phyloP scores from a whole-genome alignment of 2,113 vertebrate species.

The Anguilla rostrata region DNA sequence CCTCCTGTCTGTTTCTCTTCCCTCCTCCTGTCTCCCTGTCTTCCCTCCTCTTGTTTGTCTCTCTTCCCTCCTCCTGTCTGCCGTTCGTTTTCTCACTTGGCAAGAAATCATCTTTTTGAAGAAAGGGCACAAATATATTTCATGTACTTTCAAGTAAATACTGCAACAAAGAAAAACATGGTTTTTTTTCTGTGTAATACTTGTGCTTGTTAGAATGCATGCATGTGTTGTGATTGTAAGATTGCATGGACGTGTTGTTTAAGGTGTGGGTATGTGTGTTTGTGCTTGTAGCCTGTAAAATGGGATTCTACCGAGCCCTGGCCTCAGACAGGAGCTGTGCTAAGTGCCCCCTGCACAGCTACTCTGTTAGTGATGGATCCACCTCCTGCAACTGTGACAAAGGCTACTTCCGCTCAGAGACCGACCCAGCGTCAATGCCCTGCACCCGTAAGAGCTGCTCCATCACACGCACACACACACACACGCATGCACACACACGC shows the following conservation, averaged over 20 bases:
- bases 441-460: constrained; percentile 86
- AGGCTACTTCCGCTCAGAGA: constrained; percentile 89
- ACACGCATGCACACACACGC: background rate
- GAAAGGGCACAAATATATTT: no score
- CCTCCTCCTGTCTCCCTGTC: no score
- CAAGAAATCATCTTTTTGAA: no score
- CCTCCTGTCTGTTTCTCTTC: no score
- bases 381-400: constrained; percentile 92
- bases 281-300: constrained; percentile 83
- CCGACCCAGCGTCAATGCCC: constrained; percentile 88
- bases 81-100: no score
- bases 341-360: constrained; percentile 94
- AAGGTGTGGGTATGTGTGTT: constrained; percentile 20
- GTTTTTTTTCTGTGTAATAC: no score
- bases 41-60: no score
- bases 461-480: background rate
- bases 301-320: constrained; percentile 92
- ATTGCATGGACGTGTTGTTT: background rate
- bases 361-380: constrained; percentile 89
- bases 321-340: constrained; percentile 84
- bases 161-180: no score
- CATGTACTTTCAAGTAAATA: no score
- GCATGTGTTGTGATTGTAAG: no score
- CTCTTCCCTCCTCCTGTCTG: no score
- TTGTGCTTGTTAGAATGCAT: no score